Evolutionary conservation across 2,797 vertebrate genomes (phyloP), one percentile per base, ranked within the genome.

Genomic region (Hypotaenidia okinawae): DNA sequence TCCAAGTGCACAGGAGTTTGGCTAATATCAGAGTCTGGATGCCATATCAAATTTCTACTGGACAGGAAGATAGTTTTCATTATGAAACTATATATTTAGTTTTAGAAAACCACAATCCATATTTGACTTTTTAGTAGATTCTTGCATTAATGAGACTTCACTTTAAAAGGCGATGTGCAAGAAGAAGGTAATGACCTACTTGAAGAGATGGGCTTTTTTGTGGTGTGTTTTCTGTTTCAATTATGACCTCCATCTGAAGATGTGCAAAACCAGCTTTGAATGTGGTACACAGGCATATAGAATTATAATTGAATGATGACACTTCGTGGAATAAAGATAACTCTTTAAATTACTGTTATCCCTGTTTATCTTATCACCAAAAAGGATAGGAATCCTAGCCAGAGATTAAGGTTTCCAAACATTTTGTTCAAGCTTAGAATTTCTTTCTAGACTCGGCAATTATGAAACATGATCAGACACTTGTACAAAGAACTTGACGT

Each of bases 381-480:
- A 73, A 95, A 66, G 14, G 6, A 5, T 39, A 33, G 37, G 51
- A 91, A 69, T 73, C 39, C 74, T 49, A 78, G 45, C 35, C 21
- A 33, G 41, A 88, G 47, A 87, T 39, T 69, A 69, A 78, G 24
- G 51, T 57, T 88, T 89, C 32, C 55, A 91, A 61, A 76, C 37
- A 64, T 57, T 84, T 84, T 95, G 28, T 76, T 77, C 68, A 39
- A 63, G 45, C 52, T 79, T 43, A 23, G 30, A 7, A 19, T 87
- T 90, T 91, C 63, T 94, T 87, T 76, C 72, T 82, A 89, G 84
- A 77, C 72, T 95, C 68, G 70, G 30, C 79, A 84, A 22, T 87
- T 21, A 3, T 73, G 79, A 95, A 90, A 88, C 32, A 13, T 75
- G 79, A 89, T 63, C 70, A 96, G 94, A 89, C 85, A 1, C 67